Conservation (phyloP, 1,140 invertebrate species). For the Araneus ventricosus region DNA sequence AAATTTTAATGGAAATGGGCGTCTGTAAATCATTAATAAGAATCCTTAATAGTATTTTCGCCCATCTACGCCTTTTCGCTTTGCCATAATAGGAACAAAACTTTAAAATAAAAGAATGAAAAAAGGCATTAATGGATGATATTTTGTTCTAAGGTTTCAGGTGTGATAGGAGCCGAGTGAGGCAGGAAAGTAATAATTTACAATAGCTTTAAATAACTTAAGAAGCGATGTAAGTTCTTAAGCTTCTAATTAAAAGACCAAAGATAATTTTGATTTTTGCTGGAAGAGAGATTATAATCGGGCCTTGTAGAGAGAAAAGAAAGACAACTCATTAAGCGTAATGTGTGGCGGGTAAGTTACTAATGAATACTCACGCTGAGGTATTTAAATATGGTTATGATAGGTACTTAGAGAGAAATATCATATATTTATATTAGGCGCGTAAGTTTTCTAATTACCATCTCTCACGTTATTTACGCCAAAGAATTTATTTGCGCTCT, state of each 20-base stretch:
- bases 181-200: not conserved
- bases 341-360: not conserved
- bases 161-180: not conserved
- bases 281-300: not conserved
- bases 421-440: no score
- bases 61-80: not conserved
- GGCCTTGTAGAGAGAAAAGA: not conserved
- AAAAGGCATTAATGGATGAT: not conserved
- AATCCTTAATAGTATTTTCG: not conserved
- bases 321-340: not conserved
- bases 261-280: not conserved
- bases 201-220: not conserved
- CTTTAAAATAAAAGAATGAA: not conserved
- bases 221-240: not conserved
- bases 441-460: no score
- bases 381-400: not conserved
- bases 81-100: not conserved
- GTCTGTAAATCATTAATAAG: constrained; percentile 21
- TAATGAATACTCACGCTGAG: not conserved
- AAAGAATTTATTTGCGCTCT: no score
- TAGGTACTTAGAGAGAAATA: no score
- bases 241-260: not conserved
- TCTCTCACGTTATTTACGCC: no score
- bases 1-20: constrained; percentile 6
- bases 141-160: constrained; percentile 17